phyloP scores from a whole-genome alignment of 2,888 invertebrate genomes.

The Acrocyrtus sp. region DNA sequence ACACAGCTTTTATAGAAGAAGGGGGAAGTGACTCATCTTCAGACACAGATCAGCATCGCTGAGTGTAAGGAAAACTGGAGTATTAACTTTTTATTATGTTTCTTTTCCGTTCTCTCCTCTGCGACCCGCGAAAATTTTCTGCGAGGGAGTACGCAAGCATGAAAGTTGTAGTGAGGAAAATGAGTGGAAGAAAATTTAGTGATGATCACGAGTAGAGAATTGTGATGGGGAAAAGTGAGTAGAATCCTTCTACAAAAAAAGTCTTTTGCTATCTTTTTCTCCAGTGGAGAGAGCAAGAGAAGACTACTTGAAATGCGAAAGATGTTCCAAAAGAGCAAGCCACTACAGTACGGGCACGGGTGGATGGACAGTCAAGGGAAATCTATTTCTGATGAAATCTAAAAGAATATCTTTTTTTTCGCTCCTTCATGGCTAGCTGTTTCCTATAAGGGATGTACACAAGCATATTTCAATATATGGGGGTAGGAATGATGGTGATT shows the following conservation, averaged over 20 bases:
- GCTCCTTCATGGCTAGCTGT: background rate
- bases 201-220: conserved; percentile 28
- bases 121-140: background rate
- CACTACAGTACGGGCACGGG: no score
- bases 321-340: conserved; percentile 33
- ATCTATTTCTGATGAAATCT: conserved; percentile 36
- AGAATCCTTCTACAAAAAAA: conserved; percentile 1
- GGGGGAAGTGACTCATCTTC: no score
- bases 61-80: conserved; percentile 9
- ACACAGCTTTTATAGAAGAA: no score
- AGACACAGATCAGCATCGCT: no score
- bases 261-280: conserved; percentile 13
- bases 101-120: background rate
- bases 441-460: background rate
- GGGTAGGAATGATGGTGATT: no score
- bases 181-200: background rate
- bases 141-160: background rate
- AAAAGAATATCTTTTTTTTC: background rate
- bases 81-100: conserved; percentile 27
- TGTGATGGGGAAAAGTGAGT: conserved; percentile 31
- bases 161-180: background rate
- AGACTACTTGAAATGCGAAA: conserved; percentile 49
- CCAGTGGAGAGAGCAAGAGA: background rate
- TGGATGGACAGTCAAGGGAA: conserved; percentile 48
- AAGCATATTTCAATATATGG: no score